phyloP scores from a whole-genome alignment of 35 echinoderm and acorn worm species.

The Eucidaris tribuloides region DNA sequence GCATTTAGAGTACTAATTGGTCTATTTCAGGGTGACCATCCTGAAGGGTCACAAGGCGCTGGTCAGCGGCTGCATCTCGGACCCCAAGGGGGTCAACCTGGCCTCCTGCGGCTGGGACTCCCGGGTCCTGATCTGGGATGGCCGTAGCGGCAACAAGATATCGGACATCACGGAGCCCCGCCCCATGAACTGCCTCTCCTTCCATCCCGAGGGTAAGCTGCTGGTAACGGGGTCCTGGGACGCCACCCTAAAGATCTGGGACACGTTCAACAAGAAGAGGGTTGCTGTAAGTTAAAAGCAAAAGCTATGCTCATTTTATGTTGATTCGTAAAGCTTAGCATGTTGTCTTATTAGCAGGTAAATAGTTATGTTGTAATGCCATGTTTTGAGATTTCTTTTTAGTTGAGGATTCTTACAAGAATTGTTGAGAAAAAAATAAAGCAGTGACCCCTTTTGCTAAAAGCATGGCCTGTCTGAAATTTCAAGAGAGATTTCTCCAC shows the following conservation, averaged over 20 bases:
- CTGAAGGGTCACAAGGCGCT: conserved; percentile 71
- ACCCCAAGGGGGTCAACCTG: conserved; percentile 48
- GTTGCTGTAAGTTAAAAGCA: conserved; percentile 64
- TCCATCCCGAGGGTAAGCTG: conserved; percentile 84
- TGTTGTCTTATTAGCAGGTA: no score
- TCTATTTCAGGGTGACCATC: conserved; percentile 63
- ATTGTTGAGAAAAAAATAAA: no score
- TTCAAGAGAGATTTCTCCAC: no score
- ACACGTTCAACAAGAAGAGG: conserved; percentile 84
- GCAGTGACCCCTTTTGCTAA: no score
- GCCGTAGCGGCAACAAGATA: conserved; percentile 39
- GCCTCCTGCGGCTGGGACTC: conserved; percentile 90
- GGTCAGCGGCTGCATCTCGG: conserved; percentile 62
- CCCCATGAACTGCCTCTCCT: conserved; percentile 89
- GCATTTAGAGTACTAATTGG: no score
- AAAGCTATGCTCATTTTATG: neutral
- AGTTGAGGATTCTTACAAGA: no score
- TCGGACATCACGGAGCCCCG: conserved; percentile 56
- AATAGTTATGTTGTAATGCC: no score
- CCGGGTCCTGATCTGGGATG: conserved; percentile 77
- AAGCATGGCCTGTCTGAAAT: no score
- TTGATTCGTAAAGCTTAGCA: no score
- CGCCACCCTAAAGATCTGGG: conserved; percentile 82
- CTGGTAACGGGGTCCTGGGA: conserved; percentile 87
- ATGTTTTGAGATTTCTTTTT: no score